Conservation (phyloP, 1,140 invertebrate genomes). For the Solenopsis fugax region DNA sequence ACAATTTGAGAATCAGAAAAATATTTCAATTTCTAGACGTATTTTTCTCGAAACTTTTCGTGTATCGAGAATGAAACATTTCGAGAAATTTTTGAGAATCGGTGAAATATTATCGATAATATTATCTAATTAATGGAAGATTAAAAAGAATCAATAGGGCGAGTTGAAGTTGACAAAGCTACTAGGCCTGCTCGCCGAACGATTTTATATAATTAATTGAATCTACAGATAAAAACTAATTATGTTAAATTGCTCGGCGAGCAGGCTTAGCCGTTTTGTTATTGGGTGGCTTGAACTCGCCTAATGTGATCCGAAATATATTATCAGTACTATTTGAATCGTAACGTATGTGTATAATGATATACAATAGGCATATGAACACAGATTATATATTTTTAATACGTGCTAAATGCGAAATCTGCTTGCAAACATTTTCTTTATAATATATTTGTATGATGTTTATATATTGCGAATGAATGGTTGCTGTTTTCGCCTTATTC, state of each 20-base stretch:
- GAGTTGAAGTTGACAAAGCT: too few relatives aligned
- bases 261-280: too few relatives aligned
- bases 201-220: too few relatives aligned
- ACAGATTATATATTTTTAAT: slow-evolving; percentile 81
- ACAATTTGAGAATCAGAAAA: slow-evolving; percentile 57
- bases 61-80: slow-evolving; percentile 34
- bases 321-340: slow-evolving; percentile 71
- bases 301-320: slow-evolving; percentile 57
- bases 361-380: slow-evolving; percentile 55
- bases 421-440: slow-evolving; percentile 82
- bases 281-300: too few relatives aligned
- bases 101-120: slow-evolving; percentile 59
- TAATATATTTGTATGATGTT: slow-evolving; percentile 79
- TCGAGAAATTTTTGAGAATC: slow-evolving; percentile 28
- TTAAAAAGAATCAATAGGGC: too few relatives aligned
- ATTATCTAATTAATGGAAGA: slow-evolving; percentile 9
- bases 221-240: too few relatives aligned
- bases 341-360: slow-evolving; percentile 70
- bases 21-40: slow-evolving; percentile 61
- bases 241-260: too few relatives aligned
- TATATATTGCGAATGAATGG: slow-evolving; percentile 79
- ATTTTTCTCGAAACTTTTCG: slow-evolving; percentile 43
- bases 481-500: slow-evolving; percentile 77
- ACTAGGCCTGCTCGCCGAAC: too few relatives aligned
- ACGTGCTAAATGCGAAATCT: slow-evolving; percentile 76